Percentiles rank a stretch among this genome's conserved stretches.
Evolutionary conservation across 2,113 vertebrate species (phyloP).

Genomic region (Rhinopomastus cyanomelas): DNA sequence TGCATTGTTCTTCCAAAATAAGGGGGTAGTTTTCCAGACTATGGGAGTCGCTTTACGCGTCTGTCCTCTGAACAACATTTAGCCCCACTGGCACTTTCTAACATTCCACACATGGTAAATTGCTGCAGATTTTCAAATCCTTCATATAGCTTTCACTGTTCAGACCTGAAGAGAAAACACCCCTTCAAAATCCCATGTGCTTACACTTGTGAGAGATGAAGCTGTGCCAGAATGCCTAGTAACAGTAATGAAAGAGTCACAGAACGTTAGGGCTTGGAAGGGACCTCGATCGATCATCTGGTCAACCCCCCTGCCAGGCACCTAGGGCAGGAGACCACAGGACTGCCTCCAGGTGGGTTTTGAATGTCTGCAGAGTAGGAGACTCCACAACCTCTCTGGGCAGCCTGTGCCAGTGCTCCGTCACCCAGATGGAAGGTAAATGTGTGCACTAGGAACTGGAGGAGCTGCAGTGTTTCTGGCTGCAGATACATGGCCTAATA

Average conservation of each 20-base stretch:
- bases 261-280: too few species aligned
- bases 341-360: too few species aligned
- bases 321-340: too few species aligned
- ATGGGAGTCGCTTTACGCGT: background rate
- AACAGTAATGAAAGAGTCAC: too few species aligned
- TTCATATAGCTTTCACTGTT: background rate
- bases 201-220: slow-evolving; percentile 18
- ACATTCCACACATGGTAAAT: background rate
- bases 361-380: too few species aligned
- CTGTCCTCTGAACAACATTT: background rate
- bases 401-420: too few species aligned
- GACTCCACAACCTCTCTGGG: too few species aligned
- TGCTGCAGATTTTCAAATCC: background rate
- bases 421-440: slow-evolving; percentile 30
- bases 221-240: slow-evolving; percentile 35
- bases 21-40: background rate
- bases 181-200: background rate
- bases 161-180: background rate
- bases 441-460: background rate
- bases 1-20: background rate
- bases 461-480: background rate
- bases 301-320: too few species aligned
- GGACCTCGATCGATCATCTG: too few species aligned
- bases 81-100: background rate
- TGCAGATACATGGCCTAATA: background rate